Base-by-base conservation (phyloP, 2,797 vertebrate genomes). In the Onychomys leucogaster region DNA sequence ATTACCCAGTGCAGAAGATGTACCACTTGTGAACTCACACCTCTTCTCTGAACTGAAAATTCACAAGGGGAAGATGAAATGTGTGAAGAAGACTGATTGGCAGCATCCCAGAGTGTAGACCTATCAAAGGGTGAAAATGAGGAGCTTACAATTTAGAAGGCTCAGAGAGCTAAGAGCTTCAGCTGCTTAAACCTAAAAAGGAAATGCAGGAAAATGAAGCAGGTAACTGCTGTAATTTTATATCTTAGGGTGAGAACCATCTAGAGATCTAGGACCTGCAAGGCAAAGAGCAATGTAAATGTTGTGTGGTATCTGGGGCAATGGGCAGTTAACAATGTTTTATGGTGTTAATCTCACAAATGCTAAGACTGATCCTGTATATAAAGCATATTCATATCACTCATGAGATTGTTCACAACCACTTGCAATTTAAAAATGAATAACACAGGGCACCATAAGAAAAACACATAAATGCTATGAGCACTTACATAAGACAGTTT, bases 401-500 rank as follows among this genome's bases (percentile, higher is more conserved):
- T 91, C 63, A n/a, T 91, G 65, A 76, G 21, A 90, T 89, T 95
- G 67, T 80, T 96, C 76, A 17, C 2, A 90, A 41, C 78, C 65
- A 90, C 43, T 55, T 84, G 21, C 4, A 94, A 71, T 89, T 93
- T 91, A 49, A 71, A 94, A 89, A 43, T 19, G n/a, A 88, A n/a
- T 94, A 90, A n/a, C 37, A 71, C 3, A 34, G 41, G 59, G 13
- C 9, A 90, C 65, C 16, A 43, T 87, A 52, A 57, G 87, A 90
- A 73, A 89, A 89, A 61, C 46, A 69, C 11, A 69, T 67, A 95
- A 96, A 41, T 76, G 7, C 55, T 69, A 5, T 0, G 1, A 7
- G 1, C 16, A 65, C 34, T 95, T 89, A 29, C 1, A 55, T 94
- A 81, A 83, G 87, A 41, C 4, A 78, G 29, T 77, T 97, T 94